Evolutionary conservation across 2,888 invertebrate genomes (phyloP), one percentile per base, ranked within the genome.

Genomic region (Muscina levida): DNA sequence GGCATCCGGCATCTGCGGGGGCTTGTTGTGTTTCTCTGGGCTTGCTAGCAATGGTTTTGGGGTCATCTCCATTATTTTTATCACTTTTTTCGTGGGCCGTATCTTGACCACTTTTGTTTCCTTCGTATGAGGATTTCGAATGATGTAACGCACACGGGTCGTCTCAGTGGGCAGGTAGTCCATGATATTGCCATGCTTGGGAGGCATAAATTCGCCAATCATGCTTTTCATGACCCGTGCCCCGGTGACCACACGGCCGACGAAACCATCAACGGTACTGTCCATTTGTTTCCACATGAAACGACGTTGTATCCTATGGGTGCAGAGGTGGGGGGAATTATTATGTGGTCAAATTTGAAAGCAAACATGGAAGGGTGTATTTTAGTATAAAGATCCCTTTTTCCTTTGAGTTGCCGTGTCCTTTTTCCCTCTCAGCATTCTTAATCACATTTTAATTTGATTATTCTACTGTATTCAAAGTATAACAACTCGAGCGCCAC

Each of bases 281-380:
- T 89, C 89, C 86, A 90, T 87, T 78, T 90, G 87, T 46, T 88
- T 87, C 90, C 90, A 90, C 90, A 90, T 90, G 57, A 90, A 90
- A 26, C 90, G 89, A 0, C 90, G 87, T 74, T 90, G 89, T 46
- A 88, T 86, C 85, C 86, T 87, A 70, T 31, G 31, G n/a, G n/a
- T n/a, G n/a, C n/a, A n/a, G n/a, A n/a, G n/a, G 46, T 46, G n/a
- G n/a, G 2, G 44, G 13, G 46, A 17, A 15, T 46, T n/a, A 17
- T 46, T 46, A 17, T 10, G 4, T 8, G 17, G 1, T 15, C 15
- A 46, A 15, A 46, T 46, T 46, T 46, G 17, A 15, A 46, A 17
- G 46, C 46, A 10, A 46, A 10, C 46, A n/a, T n/a, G n/a, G 2
- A n/a, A 46, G 5, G 15, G 10, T 10, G 46, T 46, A 46, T 46